Base-by-base conservation (phyloP, 2,797 vertebrate genomes). In the Distichodus sexfasciatus region DNA sequence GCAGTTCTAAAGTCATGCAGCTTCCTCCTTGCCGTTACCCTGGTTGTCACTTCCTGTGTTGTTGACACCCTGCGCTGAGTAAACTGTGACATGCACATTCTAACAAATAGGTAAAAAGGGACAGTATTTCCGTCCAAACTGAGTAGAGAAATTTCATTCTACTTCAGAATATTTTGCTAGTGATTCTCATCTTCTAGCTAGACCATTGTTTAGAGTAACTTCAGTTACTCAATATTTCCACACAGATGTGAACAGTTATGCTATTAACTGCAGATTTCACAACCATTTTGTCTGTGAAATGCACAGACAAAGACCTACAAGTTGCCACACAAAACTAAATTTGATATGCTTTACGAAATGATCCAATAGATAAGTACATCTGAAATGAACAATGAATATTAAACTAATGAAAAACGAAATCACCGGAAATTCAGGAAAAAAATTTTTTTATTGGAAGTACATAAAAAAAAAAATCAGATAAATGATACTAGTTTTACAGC, bases 21-120 rank as follows among this genome's bases (percentile, higher is more conserved):
- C 71, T 79, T 79, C 77, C 77, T 76, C 63, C 38, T 59, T 11
- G 21, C 51, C 60, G 38, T 62, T 53, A 77, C 46, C 48, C 66
- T 66, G 62, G 57, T 62, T 71, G 54, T 69, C 35, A 78, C 76
- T 81, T 81, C 79, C 79, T 81, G 79, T 74, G 46, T 41, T 74
- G 71, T 60, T 80, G 59, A 78, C 70, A 78, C 54, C 31, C 59
- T 40, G 63, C 55, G 59, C 12, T 12, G 50, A 38, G 51, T 47
- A 41, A 69, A 74, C 51, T 54, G 47, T 68, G 53, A 51, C 31
- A 23, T n/a, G 12, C 3, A 65, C 14, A 17, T 35, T 63, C 2
- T 51, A 26, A 38, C 24, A 21, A 10, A 3, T 41, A 3, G 6
- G 54, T 28, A 17, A 72, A 3, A 47, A 31, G 8, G 53, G 26